phyloP scores from a whole-genome alignment of 2,113 vertebrate species.

The Tympanuchus pallidicinctus region DNA sequence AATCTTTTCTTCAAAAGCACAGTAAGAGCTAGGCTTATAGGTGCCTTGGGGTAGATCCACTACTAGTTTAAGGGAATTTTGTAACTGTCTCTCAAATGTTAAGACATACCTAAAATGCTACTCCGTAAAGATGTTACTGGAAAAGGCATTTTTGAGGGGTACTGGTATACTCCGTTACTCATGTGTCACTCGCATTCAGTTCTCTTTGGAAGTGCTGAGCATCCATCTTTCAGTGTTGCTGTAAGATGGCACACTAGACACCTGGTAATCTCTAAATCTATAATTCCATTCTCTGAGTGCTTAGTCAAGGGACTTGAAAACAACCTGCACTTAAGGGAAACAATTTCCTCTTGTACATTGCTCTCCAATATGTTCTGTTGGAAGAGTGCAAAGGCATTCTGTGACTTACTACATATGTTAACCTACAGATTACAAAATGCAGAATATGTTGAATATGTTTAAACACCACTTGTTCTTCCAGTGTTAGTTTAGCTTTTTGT shows the following conservation, averaged over 20 bases:
- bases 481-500: background rate
- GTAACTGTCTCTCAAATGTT: background rate
- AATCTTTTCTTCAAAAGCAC: background rate
- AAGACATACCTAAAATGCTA: background rate
- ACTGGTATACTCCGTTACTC: background rate
- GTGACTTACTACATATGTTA: background rate
- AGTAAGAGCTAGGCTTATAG: background rate
- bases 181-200: background rate
- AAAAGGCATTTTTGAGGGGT: background rate
- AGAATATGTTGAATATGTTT: background rate
- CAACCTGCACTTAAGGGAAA: background rate
- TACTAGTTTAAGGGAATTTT: background rate
- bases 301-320: background rate
- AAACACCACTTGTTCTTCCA: background rate
- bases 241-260: background rate
- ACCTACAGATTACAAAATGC: background rate
- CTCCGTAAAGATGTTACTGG: background rate
- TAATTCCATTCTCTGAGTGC: background rate
- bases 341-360: background rate
- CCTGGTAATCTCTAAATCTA: background rate
- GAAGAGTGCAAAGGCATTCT: background rate
- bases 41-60: background rate
- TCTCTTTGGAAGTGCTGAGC: background rate
- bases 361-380: background rate
- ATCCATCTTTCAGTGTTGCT: background rate